These are phyloP conservation scores for Orthonevra nobilis DNA, from an alignment of 2,888 invertebrate genomes.

Conservation along the genomic window DNA sequence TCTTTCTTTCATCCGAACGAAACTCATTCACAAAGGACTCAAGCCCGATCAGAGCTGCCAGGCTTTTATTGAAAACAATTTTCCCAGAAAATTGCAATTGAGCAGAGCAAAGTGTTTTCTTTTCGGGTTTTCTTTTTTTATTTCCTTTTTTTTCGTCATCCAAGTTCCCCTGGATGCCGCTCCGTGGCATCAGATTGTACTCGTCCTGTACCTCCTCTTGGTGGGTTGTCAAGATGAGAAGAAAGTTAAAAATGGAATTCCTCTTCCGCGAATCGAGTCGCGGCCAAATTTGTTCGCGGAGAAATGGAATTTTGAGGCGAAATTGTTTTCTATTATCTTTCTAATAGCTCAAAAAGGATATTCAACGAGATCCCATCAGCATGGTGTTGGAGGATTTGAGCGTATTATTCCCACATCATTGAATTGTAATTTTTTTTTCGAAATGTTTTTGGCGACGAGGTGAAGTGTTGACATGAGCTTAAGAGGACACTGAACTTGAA, in stretches of 20 bases:
- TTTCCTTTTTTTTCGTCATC: slow-evolving; percentile 12
- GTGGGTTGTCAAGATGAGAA: slow-evolving; percentile 9
- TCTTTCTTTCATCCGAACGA: slow-evolving; percentile 21
- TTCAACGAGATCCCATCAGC: slow-evolving; percentile 32
- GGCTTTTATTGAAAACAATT: slow-evolving; percentile 64
- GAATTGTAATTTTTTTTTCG: no score
- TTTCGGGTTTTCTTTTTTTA: slow-evolving; percentile 1
- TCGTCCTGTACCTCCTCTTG: no score
- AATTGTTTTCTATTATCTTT: slow-evolving; percentile 57
- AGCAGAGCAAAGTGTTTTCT: slow-evolving; percentile 26
- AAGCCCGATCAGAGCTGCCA: no score
- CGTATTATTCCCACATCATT: no score
- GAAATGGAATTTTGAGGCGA: slow-evolving; percentile 61
- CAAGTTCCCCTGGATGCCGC: no score
- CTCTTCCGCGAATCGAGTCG: no score
- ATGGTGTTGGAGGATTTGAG: neutral
- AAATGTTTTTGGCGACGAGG: no score
- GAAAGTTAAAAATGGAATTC: slow-evolving; percentile 50
- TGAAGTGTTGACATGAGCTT: no score
- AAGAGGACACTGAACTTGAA: no score
- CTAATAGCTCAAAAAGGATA: slow-evolving; percentile 39
- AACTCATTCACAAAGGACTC: no score
- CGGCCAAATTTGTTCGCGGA: slow-evolving; percentile 43
- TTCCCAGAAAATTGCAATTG: slow-evolving; percentile 62
- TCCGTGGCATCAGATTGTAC: no score